Percentiles rank a stretch among this genome's conserved stretches.
Conservation (phyloP, 1,140 invertebrate species). For the Hycleus cichorii region DNA sequence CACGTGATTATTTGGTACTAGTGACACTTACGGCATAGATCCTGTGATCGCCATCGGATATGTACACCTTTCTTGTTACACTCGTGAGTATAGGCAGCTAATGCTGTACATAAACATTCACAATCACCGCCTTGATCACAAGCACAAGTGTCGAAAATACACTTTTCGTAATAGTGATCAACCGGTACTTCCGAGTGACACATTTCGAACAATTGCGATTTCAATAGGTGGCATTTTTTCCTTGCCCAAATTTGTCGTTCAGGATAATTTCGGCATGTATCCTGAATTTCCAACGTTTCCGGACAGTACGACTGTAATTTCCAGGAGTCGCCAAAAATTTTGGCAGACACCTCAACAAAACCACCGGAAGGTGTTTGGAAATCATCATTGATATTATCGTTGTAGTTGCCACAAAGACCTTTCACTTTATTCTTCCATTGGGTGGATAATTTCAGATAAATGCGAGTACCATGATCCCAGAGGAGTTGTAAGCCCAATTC, state of each 20-base stretch:
- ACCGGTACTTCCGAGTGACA: constrained; percentile 76
- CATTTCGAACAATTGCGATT: constrained; percentile 60
- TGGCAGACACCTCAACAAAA: constrained; percentile 59
- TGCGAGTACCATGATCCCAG: constrained; percentile 79
- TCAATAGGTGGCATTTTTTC: constrained; percentile 65
- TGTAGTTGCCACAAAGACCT: constrained; percentile 88
- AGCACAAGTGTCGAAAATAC: constrained; percentile 74
- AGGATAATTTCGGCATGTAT: constrained; percentile 66
- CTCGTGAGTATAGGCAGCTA: constrained; percentile 77
- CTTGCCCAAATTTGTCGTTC: constrained; percentile 71
- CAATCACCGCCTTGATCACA: constrained; percentile 87
- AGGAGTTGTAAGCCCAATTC: constrained; percentile 70
- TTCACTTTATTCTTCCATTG: constrained; percentile 67
- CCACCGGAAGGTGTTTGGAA: constrained; percentile 77
- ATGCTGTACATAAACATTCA: constrained; percentile 79
- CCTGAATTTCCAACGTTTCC: constrained; percentile 44
- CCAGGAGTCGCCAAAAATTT: constrained; percentile 83
- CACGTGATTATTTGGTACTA: neutral
- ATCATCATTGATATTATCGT: constrained; percentile 72
- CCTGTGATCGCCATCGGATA: constrained; percentile 72
- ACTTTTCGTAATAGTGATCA: constrained; percentile 59
- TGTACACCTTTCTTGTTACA: constrained; percentile 64
- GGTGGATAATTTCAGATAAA: constrained; percentile 68
- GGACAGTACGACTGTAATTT: constrained; percentile 71
- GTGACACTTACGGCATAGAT: constrained; percentile 66